Base-by-base conservation (phyloP, 2,113 vertebrate genomes). In the Neofelis nebulosa region DNA sequence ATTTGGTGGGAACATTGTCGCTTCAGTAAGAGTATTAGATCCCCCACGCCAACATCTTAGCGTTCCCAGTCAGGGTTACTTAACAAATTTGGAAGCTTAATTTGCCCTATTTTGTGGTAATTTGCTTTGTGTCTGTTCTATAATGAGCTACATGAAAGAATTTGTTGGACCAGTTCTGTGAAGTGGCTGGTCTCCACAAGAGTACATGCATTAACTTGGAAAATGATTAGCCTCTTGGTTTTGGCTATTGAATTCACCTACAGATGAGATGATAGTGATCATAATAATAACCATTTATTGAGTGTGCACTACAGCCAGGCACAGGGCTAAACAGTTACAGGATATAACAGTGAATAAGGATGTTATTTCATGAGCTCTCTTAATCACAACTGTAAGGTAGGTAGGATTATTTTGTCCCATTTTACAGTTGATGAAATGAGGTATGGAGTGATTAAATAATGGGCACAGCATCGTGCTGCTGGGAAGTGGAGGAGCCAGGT, bases 361-460 rank as follows among this genome's bases (percentile, higher is more conserved):
- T 71, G 74, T 29, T 91, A 73, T 74, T 97, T 94, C 65, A 65
- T 63, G 63, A 91, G 45, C 18, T 94, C n/a, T n/a, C 61, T 85
- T 69, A 81, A 63, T 82, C 38, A 91, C 36, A 73, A 4, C 71
- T 61, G 76, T 29, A 69, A 69, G 69, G 15, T 31, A 48, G 52
- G n/a, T 36, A 5, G 18, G 73, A n/a, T 86, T 86, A 71, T 76
- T 91, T 94, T 84, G 57, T 66, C 69, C 61, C 74, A 31, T 66
- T 97, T 95, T 71, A 48, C 76, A 57, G 85, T 82, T 76, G 69
- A 84, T 84, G 18, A 68, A 89, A 74, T 74, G 80, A 95, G 48
- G 71, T 65, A 19, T 0, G 29, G 79, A 71, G 66, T 87, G 66
- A 27, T 84, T 12, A 86, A 73, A 21, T 65, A 45, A n/a, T 11